Conservation (phyloP, 2,888 invertebrate species). For the Deroplatys truncata region DNA sequence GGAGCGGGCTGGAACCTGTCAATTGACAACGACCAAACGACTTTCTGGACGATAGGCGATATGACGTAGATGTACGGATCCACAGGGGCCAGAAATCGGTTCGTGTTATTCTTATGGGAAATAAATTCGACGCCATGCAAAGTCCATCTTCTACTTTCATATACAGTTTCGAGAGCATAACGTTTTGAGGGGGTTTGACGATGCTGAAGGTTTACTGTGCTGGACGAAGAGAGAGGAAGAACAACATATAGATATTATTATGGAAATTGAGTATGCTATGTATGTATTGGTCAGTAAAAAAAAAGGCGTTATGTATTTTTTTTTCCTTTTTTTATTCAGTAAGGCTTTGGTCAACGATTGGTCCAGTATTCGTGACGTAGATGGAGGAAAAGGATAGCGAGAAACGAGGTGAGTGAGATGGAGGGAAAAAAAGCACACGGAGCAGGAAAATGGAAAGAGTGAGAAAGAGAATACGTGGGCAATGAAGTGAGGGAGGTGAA, state of each 20-base stretch:
- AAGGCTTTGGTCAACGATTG: constrained; percentile 24
- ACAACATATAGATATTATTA: constrained; percentile 19
- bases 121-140: constrained; percentile 16
- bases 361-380: constrained; percentile 26
- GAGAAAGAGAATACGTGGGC: constrained; percentile 3
- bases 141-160: constrained; percentile 15
- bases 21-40: constrained; percentile 4
- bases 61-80: constrained; percentile 1
- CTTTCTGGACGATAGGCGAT: not conserved
- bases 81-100: constrained; percentile 5
- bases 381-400: not conserved
- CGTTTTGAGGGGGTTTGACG: not conserved
- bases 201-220: not conserved
- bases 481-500: constrained; percentile 10
- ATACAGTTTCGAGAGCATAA: constrained; percentile 3
- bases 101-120: constrained; percentile 17
- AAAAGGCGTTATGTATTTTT: constrained; percentile 22
- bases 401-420: not conserved
- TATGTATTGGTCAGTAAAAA: constrained; percentile 23
- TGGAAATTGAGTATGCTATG: constrained; percentile 22
- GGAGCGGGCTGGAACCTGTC: not conserved
- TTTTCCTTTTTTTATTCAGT: not conserved
- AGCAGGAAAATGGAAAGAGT: constrained; percentile 15
- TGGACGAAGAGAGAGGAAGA: not conserved
- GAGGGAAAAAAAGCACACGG: not conserved